Evolutionary conservation across 1,140 invertebrate species (phyloP).

Genomic region (Whitmania pigra): DNA sequence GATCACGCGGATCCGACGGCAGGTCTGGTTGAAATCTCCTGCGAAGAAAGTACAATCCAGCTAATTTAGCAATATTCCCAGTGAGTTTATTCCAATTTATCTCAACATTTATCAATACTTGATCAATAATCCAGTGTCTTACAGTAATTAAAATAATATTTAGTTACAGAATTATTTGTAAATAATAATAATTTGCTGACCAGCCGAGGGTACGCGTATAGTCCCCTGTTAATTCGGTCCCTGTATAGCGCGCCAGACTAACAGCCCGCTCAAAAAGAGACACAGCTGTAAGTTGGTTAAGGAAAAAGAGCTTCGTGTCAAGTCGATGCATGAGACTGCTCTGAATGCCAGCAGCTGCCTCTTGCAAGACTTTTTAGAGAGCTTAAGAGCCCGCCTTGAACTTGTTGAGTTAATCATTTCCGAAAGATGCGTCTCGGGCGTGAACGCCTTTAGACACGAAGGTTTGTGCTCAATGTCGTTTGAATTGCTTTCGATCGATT

Average conservation of each 20-base stretch:
- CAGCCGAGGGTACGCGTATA: conserved; percentile 5
- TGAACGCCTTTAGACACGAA: no score
- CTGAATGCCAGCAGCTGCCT: no score
- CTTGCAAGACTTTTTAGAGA: no score
- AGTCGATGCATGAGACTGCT: no score
- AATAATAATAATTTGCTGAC: conserved; percentile 10
- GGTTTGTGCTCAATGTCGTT: no score
- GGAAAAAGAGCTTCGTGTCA: no score
- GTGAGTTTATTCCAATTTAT: neutral
- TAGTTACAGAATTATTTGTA: conserved; percentile 9
- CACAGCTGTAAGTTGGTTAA: no score
- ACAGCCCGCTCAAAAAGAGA: no score
- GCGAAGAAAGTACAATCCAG: neutral
- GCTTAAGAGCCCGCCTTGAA: no score
- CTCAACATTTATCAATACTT: conserved; percentile 8
- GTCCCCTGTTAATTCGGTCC: conserved; percentile 2
- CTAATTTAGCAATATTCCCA: conserved; percentile 8
- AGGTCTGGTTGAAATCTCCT: conserved; percentile 1
- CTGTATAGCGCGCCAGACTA: conserved; percentile 1
- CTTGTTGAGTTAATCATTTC: no score
- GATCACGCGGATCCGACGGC: conserved; percentile 8
- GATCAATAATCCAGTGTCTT: neutral
- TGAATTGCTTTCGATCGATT: no score
- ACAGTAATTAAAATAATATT: conserved; percentile 6
- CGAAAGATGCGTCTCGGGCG: no score